Percentiles rank a stretch among this genome's conserved stretches.
These are phyloP conservation scores for Griposia aprilina DNA, from an alignment of 2,888 invertebrate genomes.

Conservation along the genomic window DNA sequence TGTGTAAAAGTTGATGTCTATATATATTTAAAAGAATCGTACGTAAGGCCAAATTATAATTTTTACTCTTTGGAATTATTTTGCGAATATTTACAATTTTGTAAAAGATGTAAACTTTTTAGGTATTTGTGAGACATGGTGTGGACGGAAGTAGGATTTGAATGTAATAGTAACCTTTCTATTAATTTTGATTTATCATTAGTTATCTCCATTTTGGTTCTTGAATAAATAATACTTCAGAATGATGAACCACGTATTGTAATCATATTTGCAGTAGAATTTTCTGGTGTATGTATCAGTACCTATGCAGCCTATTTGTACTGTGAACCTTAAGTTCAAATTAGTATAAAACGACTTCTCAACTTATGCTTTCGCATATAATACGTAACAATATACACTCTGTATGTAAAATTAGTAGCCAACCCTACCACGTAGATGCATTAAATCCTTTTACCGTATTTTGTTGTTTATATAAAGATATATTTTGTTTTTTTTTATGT, in stretches of 20 bases:
- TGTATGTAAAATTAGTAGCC: neutral
- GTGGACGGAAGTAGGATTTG: too few species aligned
- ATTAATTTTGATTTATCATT: neutral
- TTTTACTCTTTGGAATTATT: conserved; percentile 22
- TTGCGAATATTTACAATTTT: conserved; percentile 40
- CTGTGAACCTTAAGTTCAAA: conserved; percentile 25
- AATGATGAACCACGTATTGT: conserved; percentile 14
- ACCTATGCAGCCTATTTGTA: neutral
- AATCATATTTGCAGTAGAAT: neutral
- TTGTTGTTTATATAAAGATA: conserved; percentile 47
- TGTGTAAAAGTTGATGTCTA: conserved; percentile 14
- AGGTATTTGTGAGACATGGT: too few species aligned
- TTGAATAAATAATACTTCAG: neutral
- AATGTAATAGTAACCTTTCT: neutral
- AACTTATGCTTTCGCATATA: neutral
- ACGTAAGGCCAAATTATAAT: conserved; percentile 27
- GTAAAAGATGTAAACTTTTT: neutral
- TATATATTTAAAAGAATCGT: conserved; percentile 1
- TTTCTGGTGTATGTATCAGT: neutral
- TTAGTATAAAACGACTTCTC: conserved; percentile 9
- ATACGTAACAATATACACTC: neutral
- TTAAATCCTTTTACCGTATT: conserved; percentile 27
- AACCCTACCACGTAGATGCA: conserved; percentile 7
- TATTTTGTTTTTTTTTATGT: conserved; percentile 53
- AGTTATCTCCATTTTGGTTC: neutral